Evolutionary conservation across 2,888 invertebrate species (phyloP), one percentile per base, ranked within the genome.

Genomic region (Drosophila siamana): DNA sequence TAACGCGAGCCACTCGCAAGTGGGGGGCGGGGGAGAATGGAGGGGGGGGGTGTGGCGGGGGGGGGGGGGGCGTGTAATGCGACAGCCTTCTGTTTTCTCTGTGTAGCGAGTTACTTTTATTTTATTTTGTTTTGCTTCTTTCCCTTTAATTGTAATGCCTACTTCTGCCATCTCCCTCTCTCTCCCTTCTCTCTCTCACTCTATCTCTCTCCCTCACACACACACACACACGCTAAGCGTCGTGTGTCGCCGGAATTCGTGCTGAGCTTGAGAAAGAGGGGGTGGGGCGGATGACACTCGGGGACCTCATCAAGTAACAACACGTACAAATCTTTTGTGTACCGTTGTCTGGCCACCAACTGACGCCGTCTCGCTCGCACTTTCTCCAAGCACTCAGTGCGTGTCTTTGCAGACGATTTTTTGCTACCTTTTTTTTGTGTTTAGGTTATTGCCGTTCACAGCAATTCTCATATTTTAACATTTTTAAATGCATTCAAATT

Each of bases 401-500:
- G 80, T 80, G 74, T 67, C 83, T 76, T 70, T 82, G 80, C 69
- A 82, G 79, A 82, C 80, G 82, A 78, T 80, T 82, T 74, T 54
- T 48, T 59, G 46, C 16, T 67, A 46, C 56, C 57, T 47, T 48
- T 55, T 40, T 28, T n/a, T 9, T 40, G 40, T 15, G 33, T 19
- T 13, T 28, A 13, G 22, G 24, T 55, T 57, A 36, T 47, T 51
- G 47, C 56, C 30, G 15, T 48, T 15, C 46, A 57, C 55, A 67
- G 69, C 63, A 78, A 73, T 78, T 69, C 78, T 72, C 82, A 84
- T 85, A 84, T 84, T 84, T 86, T 82, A 78, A 71, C 82, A 86
- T 82, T 85, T 86, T 85, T 85, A 80, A 86, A 85, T 86, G 82
- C 82, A 84, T 82, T 85, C 82, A 74, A 82, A 86, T 78, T 82